Base-by-base conservation (phyloP, 2,888 invertebrate species). In the Pollenia angustigena region DNA sequence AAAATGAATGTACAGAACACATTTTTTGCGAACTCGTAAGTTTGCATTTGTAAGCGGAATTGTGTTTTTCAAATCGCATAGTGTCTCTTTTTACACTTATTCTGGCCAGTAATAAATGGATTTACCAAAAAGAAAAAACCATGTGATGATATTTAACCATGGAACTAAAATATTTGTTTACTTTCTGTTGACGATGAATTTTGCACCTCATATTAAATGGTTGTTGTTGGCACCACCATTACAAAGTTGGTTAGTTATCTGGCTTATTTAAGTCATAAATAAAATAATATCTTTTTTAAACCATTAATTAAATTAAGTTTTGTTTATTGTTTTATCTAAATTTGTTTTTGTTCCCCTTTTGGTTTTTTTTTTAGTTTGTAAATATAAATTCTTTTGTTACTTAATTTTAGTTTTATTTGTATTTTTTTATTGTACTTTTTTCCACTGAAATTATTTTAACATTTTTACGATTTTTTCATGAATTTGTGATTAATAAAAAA, bases 401-500 rank as follows among this genome's bases (percentile, higher is more conserved):
- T 48, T 74, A 74, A 48, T 74, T 48, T 60, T 48, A 46, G 11
- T 58, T 46, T 54, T 32, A 32, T 32, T 32, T 6, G 32, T 10
- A 52, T 14, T 44, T 64, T 54, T 76, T 40, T 23, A 1, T 44
- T 71, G 8, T 16, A 40, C 1, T n/a, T 62, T 42, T 18, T 18
- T 46, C 32, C 40, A 32, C 54, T 16, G 46, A 23, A 48, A 68
- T 58, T 69, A 11, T 60, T 79, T 50, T 58, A 18, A 18, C 32
- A 11, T 23, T 56, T 7, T 76, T 44, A n/a, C 1, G 12, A 66
- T 50, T 60, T 50, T 78, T 60, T 80, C 50, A 58, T 81, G 60
- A 18, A 14, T 68, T 68, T 81, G 78, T 76, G 81, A 85, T 85
- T 52, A 78, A 85, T 85, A 78, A 78, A 81, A 16, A 52, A n/a